Base-by-base conservation (phyloP, 2,888 invertebrate genomes). In the Hydrotaea diabolus region DNA sequence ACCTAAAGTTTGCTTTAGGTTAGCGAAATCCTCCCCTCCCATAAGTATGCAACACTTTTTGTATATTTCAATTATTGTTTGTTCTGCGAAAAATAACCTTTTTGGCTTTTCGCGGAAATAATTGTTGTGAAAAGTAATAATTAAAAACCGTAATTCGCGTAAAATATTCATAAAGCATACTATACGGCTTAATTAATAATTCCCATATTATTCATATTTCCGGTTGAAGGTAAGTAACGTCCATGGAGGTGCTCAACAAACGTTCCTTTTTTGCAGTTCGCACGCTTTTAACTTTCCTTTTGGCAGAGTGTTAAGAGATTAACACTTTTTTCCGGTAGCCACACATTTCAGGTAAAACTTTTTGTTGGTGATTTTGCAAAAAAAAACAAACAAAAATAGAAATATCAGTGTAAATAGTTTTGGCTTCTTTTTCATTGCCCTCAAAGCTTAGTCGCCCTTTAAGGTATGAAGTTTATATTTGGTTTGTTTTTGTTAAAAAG, bases 281-380 rank as follows among this genome's bases (percentile, higher is more conserved):
- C 8, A n/a, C 13, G 72, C 74, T 80, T 73, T 77, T 80, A 39
- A 9, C n/a, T n/a, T 9, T 13, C 17, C 17, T 36, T 23, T 74
- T 49, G 64, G 80, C 79, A 75, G 78, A 82, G 86, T 86, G 86
- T 86, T 85, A 86, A 83, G 74, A 85, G 86, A 78, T 86, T 86
- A 86, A 86, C 86, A 83, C 81, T 62, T 43, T 80, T 83, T 80
- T 71, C 0, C 36, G 3, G 31, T 31, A 7, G 31, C 31, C 31
- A 31, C 31, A 31, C n/a, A n/a, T n/a, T n/a, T n/a, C n/a, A n/a
- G n/a, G n/a, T n/a, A n/a, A n/a, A 31, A 2, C 7, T 31, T 31
- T 31, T 31, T 31, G 31, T 31, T 31, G 7, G 31, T 4, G 31
- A 31, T 31, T 31, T 31, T 31, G 2, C 2, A 31, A 31, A 31